Conservation (phyloP, 2,888 invertebrate species). For the Caradrina kadenii region DNA sequence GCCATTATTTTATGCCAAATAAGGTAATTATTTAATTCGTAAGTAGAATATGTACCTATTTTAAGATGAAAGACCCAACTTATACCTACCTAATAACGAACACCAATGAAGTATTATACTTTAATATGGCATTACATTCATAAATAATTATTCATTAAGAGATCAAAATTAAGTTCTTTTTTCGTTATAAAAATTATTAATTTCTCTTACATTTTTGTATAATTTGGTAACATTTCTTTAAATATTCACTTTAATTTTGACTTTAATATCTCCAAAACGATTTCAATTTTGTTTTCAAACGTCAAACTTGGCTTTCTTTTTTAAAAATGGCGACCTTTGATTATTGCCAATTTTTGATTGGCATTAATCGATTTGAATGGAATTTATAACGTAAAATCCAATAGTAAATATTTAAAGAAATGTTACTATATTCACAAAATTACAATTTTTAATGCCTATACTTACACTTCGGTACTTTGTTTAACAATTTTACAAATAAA, state of each 20-base stretch:
- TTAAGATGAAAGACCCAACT: constrained; percentile 57
- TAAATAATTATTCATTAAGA: constrained; percentile 88
- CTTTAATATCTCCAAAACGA: too few species aligned
- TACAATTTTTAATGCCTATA: constrained; percentile 60
- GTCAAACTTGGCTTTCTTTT: not conserved
- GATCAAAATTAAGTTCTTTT: constrained; percentile 83
- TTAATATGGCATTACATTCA: constrained; percentile 89
- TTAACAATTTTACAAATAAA: constrained; percentile 40
- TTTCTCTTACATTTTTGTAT: constrained; percentile 60
- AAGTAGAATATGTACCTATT: not conserved
- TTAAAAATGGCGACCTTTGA: not conserved
- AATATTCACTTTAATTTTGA: not conserved
- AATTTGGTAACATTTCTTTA: constrained; percentile 50
- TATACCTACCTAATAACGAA: constrained; percentile 69
- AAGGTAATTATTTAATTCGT: not conserved
- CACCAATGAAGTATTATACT: constrained; percentile 83
- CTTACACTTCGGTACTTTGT: constrained; percentile 49
- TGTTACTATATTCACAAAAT: constrained; percentile 49
- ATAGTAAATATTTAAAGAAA: constrained; percentile 40
- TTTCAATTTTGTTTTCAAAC: too few species aligned
- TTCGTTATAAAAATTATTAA: constrained; percentile 64
- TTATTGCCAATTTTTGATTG: too few species aligned
- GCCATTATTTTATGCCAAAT: not conserved
- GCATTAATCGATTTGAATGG: too few species aligned
- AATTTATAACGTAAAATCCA: too few species aligned